A percentile compares a stretch with the other conserved stretches of the same genome.
These are phyloP conservation scores for Zosterops borbonicus DNA, from an alignment of 2,113 vertebrate genomes.

Conservation along the genomic window DNA sequence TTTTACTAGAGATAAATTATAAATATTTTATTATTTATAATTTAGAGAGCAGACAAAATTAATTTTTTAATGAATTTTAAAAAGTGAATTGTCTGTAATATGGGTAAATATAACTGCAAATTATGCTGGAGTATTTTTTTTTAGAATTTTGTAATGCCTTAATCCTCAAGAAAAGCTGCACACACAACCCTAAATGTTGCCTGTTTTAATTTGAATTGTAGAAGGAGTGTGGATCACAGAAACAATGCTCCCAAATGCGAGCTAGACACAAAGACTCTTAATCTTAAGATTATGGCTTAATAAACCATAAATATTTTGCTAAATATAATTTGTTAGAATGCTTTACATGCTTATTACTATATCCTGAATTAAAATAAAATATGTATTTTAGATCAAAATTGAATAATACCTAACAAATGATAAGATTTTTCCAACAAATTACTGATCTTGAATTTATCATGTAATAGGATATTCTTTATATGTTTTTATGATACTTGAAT, in stretches of 20 bases:
- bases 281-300: background rate
- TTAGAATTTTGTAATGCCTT: background rate
- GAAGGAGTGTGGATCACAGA: background rate
- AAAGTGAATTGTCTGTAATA: background rate
- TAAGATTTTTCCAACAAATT: background rate
- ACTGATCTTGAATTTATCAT: background rate
- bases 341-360: background rate
- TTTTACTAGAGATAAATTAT: background rate
- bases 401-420: background rate
- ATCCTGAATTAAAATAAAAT: background rate
- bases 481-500: background rate
- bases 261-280: background rate
- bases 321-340: background rate
- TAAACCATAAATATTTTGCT: background rate
- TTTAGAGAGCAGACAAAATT: background rate
- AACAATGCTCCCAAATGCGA: background rate
- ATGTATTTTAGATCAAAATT: background rate
- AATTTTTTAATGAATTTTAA: background rate
- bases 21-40: background rate
- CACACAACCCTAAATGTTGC: background rate
- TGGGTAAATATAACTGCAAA: background rate
- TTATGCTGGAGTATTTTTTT: background rate
- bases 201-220: background rate
- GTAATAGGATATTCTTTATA: background rate
- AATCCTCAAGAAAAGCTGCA: background rate